Conservation (phyloP, 2,113 vertebrate species). For the Xenus cinereus region DNA sequence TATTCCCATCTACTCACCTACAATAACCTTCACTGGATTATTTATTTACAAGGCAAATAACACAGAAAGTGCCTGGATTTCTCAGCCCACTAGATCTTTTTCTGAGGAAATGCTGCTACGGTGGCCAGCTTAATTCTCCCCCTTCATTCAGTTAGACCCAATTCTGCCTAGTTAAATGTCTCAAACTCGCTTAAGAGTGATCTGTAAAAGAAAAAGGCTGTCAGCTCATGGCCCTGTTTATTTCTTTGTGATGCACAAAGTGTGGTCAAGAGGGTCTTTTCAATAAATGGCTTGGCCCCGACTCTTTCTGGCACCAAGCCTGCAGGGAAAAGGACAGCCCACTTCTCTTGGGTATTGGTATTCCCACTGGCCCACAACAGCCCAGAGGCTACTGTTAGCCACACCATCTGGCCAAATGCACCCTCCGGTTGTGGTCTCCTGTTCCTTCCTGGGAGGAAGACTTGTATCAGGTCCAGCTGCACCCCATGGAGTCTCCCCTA, state of each 20-base stretch:
- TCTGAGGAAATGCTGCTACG: not conserved
- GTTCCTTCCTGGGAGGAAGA: not conserved
- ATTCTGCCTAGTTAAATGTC: not conserved
- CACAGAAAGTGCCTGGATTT: not conserved
- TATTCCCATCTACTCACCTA: not conserved
- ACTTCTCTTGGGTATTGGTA: not conserved
- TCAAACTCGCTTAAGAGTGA: not conserved
- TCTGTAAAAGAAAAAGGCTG: not conserved
- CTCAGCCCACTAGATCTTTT: not conserved
- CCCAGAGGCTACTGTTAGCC: not conserved
- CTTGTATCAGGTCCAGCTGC: not conserved
- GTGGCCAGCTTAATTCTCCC: not conserved
- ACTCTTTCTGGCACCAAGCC: not conserved
- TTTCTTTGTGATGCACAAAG: not conserved
- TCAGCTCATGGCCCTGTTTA: not conserved
- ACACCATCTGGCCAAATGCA: not conserved
- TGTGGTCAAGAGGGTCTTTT: not conserved
- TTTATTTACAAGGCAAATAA: not conserved
- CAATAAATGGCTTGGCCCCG: not conserved
- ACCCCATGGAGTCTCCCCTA: not conserved
- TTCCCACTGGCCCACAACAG: not conserved
- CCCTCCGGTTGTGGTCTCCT: not conserved
- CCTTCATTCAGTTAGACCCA: not conserved
- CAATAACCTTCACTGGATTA: not conserved
- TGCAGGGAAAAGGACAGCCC: not conserved